Evolutionary conservation across 2,888 invertebrate genomes (phyloP).

Genomic region (Platycheirus rosarum): DNA sequence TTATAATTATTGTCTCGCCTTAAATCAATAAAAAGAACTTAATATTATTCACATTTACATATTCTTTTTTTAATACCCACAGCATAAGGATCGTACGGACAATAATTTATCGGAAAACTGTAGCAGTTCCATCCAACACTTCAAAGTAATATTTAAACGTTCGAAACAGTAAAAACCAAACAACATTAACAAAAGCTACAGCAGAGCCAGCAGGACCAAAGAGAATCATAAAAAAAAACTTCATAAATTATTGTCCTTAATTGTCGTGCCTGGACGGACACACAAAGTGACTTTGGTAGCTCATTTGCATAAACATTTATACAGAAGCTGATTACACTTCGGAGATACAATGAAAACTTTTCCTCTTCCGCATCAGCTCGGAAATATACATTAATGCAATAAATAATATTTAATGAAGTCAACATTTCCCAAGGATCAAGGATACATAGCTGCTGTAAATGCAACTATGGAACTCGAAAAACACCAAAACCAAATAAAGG

Average conservation of each 20-base stretch:
- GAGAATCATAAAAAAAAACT: constrained; percentile 13
- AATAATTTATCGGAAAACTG: constrained; percentile 7
- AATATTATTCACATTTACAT: background rate
- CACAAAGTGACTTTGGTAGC: constrained; percentile 43
- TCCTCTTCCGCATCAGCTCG: background rate
- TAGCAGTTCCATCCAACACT: background rate
- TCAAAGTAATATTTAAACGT: constrained; percentile 5
- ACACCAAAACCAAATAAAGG: background rate
- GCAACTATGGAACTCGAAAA: too few relatives aligned
- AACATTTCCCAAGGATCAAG: constrained; percentile 14
- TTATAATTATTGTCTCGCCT: background rate
- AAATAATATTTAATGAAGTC: constrained; percentile 28
- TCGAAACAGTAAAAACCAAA: background rate
- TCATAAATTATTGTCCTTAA: constrained; percentile 52
- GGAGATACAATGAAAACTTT: constrained; percentile 30
- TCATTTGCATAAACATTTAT: constrained; percentile 63
- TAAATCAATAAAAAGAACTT: background rate
- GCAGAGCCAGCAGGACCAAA: background rate
- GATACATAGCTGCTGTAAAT: background rate
- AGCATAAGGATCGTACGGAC: constrained; percentile 1
- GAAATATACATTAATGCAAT: constrained; percentile 18
- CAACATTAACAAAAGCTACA: background rate
- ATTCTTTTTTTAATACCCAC: background rate
- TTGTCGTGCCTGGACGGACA: constrained; percentile 32
- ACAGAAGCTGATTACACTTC: constrained; percentile 52